phyloP scores from a whole-genome alignment of 2,113 vertebrate genomes.

The Ahaetulla prasina region DNA sequence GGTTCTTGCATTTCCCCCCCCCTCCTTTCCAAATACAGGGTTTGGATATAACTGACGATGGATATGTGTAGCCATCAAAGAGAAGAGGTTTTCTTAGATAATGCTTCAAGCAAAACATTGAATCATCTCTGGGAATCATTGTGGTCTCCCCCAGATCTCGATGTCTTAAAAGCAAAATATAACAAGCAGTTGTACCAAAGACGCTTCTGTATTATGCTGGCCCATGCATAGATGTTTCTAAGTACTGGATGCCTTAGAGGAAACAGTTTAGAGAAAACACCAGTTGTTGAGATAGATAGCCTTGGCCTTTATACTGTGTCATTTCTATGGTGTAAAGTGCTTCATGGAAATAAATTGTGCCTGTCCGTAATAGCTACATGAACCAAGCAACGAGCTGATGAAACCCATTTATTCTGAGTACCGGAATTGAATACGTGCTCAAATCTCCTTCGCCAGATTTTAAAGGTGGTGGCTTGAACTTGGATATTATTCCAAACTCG shows the following conservation, averaged over 20 bases:
- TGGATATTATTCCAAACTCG: background rate
- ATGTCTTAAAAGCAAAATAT: background rate
- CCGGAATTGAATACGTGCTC: background rate
- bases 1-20: background rate
- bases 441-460: background rate
- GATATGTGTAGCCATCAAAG: background rate
- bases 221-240: background rate
- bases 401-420: constrained; percentile 5
- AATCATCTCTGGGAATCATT: background rate
- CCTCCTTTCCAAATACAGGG: background rate
- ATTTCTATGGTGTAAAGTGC: background rate
- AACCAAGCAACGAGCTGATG: background rate
- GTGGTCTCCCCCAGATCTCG: background rate
- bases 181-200: background rate
- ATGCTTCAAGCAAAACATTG: background rate
- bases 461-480: background rate
- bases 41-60: background rate
- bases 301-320: background rate
- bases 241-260: background rate
- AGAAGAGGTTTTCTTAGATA: background rate
- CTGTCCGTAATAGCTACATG: background rate
- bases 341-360: background rate
- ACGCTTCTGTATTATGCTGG: background rate
- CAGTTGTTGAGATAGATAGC: background rate
- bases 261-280: background rate